Base-by-base conservation (phyloP, 2,113 vertebrate species). In the Myotis davidii region DNA sequence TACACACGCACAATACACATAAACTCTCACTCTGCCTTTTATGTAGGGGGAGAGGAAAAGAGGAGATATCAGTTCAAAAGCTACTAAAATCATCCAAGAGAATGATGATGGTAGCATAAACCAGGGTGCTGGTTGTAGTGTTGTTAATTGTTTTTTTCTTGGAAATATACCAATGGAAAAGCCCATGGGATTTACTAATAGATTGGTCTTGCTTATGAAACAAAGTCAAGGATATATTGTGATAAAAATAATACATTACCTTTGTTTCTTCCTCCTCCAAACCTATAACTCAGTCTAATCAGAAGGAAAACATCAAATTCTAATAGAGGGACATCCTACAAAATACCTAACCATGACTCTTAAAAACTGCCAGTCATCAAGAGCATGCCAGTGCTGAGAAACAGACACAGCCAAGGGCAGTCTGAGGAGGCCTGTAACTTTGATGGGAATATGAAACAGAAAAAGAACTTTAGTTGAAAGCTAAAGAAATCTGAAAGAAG, bases 341-440 rank as follows among this genome's bases (percentile, higher is more conserved):
- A 86, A 78, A 32, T 9, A 34, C 32, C 12, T 67, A 16, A 81
- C 6, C 7, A n/a, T 27, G n/a, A 27, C 21, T 52, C 16, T 12
- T 85, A 7, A 52, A 64, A 65, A 42, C 9, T 70, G 5, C 25
- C 67, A 16, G 27, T 37, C 23, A 70, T 72, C 10, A 70, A 87
- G 52, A 87, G 16, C 1, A 88, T 72, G 27, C 32, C 7, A 70
- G 18, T 7, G n/a, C 54, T 88, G 7, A 74, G 6, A 64, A 61
- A 20, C 5, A 74, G 11, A 5, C 8, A 39, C 1, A 65, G 13
- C 2, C 3, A 48, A 32, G 2, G 50, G 72, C 0, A 77, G 2
- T n/a, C 2, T 32, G 34, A 65, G 11, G n/a, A 79, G 3, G 29
- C 9, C 54, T 39, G 37, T 25, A 29, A 32, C n/a, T 32, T 54